Evolutionary conservation across 2,113 vertebrate genomes (phyloP).

Genomic region (Erpornis zantholeuca): DNA sequence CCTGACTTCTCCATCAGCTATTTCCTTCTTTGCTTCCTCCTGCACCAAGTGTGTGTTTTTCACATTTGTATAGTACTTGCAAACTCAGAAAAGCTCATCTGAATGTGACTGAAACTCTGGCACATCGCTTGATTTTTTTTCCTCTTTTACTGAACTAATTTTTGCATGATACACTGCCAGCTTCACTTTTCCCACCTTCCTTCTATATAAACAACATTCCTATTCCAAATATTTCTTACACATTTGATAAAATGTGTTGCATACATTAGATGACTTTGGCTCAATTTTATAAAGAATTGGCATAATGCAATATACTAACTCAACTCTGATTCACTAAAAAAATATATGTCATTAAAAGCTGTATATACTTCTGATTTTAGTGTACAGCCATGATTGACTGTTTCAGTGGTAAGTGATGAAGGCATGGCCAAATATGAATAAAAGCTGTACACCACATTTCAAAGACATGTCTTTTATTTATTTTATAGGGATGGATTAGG

Average conservation of each 20-base stretch:
- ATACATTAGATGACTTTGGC: slow-evolving; percentile 51
- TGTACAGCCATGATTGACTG: neutral
- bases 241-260: slow-evolving; percentile 62
- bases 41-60: slow-evolving; percentile 38
- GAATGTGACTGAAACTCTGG: slow-evolving; percentile 58
- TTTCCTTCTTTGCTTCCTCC: slow-evolving; percentile 63
- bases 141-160: slow-evolving; percentile 43
- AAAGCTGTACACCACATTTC: slow-evolving; percentile 31
- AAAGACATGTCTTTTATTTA: slow-evolving; percentile 30
- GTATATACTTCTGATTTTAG: slow-evolving; percentile 23
- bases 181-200: slow-evolving; percentile 13
- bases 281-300: slow-evolving; percentile 28
- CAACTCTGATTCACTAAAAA: slow-evolving; percentile 38
- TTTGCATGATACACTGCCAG: slow-evolving; percentile 20
- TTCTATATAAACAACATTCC: slow-evolving; percentile 47
- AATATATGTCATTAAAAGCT: slow-evolving; percentile 29
- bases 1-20: slow-evolving; percentile 55
- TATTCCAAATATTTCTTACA: slow-evolving; percentile 61
- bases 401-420: slow-evolving; percentile 35
- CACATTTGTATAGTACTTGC: slow-evolving; percentile 50
- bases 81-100: slow-evolving; percentile 62
- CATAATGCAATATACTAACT: slow-evolving; percentile 7
- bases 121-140: neutral
- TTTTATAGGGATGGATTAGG: slow-evolving; percentile 41
- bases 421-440: slow-evolving; percentile 40